Percentiles rank a stretch among this genome's conserved stretches.
Evolutionary conservation across 2,888 invertebrate species (phyloP).

Genomic region (Electrophaes corylata): DNA sequence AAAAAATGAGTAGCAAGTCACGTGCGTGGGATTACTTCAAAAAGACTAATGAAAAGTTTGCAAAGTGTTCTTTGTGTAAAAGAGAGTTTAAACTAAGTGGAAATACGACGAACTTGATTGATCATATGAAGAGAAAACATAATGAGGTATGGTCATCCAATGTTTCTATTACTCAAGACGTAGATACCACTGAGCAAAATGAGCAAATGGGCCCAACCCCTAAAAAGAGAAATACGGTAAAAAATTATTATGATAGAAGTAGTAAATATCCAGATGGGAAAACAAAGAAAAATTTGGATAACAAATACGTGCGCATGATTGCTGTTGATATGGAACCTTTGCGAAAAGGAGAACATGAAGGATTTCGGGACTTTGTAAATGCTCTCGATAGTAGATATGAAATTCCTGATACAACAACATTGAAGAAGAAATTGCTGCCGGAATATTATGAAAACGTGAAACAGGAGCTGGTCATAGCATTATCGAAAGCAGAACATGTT

Average conservation of each 20-base stretch:
- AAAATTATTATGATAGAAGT: slow-evolving; percentile 9
- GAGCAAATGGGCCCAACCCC: slow-evolving; percentile 3
- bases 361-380: slow-evolving; percentile 1
- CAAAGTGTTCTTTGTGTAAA: slow-evolving; percentile 11
- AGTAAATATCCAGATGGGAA: slow-evolving; percentile 16
- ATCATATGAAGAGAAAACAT: no score
- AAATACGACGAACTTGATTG: slow-evolving; percentile 6
- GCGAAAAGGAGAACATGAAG: background rate
- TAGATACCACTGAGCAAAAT: slow-evolving; percentile 8
- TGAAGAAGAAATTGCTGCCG: background rate
- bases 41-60: slow-evolving; percentile 17
- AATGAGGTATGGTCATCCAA: slow-evolving; percentile 12
- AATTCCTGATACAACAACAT: slow-evolving; percentile 9
- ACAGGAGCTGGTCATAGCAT: background rate
- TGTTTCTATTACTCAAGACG: slow-evolving; percentile 10
- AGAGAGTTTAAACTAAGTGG: slow-evolving; percentile 15
- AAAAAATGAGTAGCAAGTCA: slow-evolving; percentile 9
- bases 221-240: slow-evolving; percentile 9
- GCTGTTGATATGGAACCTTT: slow-evolving; percentile 20
- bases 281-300: background rate
- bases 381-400: slow-evolving; percentile 7
- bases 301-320: slow-evolving; percentile 7
- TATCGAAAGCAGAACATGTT: slow-evolving; percentile 1
- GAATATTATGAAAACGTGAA: background rate
- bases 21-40: slow-evolving; percentile 12